Percentiles rank a stretch among this genome's conserved stretches.
These are phyloP conservation scores for Irena cyanogastra DNA, from an alignment of 2,113 vertebrate genomes.

Conservation along the genomic window DNA sequence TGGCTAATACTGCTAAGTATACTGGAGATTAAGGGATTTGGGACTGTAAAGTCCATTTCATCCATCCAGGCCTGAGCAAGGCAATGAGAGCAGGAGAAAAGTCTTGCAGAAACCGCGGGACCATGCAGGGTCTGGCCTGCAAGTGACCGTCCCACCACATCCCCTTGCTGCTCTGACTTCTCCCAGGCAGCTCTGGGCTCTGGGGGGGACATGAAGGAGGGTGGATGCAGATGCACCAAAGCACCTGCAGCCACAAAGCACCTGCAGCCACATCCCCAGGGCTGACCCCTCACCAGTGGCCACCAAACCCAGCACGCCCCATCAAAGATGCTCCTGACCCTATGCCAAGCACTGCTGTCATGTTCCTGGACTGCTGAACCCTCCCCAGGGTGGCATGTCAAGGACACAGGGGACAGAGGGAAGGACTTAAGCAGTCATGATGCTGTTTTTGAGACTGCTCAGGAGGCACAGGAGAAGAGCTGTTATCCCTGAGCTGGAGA, in stretches of 20 bases:
- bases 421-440: neutral
- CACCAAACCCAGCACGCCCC: neutral
- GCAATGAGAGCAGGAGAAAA: neutral
- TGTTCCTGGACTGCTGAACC: neutral
- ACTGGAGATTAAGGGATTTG: conserved; percentile 58
- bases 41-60: conserved; percentile 31
- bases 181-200: neutral
- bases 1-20: conserved; percentile 57
- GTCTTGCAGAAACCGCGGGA: neutral
- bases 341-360: neutral
- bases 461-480: neutral
- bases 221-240: accelerated
- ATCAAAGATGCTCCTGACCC: neutral
- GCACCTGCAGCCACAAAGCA: neutral
- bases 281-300: neutral
- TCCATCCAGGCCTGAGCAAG: neutral
- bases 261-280: neutral
- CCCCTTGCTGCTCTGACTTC: neutral
- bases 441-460: neutral
- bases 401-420: neutral
- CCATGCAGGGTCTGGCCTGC: neutral
- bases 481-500: neutral
- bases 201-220: accelerated
- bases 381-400: accelerated
- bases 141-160: neutral